Base-by-base conservation (phyloP, 2,113 vertebrate species). In the Myrmecobius fasciatus region DNA sequence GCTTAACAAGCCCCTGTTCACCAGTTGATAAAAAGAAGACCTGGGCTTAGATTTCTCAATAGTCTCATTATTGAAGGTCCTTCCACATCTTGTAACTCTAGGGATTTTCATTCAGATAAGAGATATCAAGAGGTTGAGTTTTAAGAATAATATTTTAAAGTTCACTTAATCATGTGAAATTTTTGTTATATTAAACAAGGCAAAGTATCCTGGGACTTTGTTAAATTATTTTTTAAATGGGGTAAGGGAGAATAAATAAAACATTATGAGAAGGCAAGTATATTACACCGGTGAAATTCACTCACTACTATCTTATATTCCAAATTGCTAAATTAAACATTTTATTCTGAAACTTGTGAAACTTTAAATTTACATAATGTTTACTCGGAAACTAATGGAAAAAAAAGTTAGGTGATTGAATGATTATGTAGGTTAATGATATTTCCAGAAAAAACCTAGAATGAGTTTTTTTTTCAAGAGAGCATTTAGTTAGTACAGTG, bases 351-450 rank as follows among this genome's bases (percentile, higher is more conserved):
- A 95, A 75, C 92, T 94, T 96, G 46, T 95, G 83, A 97, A 94
- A 93, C 1, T 24, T 89, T 51, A 91, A 91, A 91, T 97, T 96
- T 94, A 91, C 94, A 94, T 96, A 89, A 88, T 49, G 12, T 46
- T 94, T 91, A 91, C 12, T 43, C 94, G 93, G 67, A 95, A 96
- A 43, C 83, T 97, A 95, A 96, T 10, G 94, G 96, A 54, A 49
- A 95, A 96, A 94, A 94, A 94, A 26, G 24, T 91, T 93, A 97
- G 94, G 91, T 52, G 93, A 95, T 88, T 24, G 91, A 95, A 94
- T 97, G 95, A 94, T 96, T 97, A 96, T 95, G 94, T 52, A 97
- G 93, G 92, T 95, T 97, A 96, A 96, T 96, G 95, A 96, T 95
- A 95, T 83, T 95, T 93, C 89, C 95, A 95, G 94, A 96, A 96